Conservation (phyloP, 2,797 vertebrate species). For the Semaprochilodus insignis region DNA sequence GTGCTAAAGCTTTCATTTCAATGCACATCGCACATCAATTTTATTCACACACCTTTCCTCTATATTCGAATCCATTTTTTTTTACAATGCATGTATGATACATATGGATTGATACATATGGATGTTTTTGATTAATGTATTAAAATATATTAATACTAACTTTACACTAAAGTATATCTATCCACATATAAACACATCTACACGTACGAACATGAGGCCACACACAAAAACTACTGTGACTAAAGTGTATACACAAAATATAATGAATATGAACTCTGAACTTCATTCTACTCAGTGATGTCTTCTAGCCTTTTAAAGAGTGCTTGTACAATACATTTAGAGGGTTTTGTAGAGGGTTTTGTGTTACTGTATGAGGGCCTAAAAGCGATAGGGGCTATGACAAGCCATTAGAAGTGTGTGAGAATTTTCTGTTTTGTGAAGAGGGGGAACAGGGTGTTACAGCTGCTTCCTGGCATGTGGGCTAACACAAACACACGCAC, state of each 20-base stretch:
- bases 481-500: constrained; percentile 24
- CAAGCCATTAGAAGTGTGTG: constrained; percentile 12
- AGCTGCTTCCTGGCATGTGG: constrained; percentile 58
- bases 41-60: too few species aligned
- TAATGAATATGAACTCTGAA: too few species aligned
- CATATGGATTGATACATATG: too few species aligned
- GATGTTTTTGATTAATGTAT: too few species aligned
- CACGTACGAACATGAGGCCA: background rate
- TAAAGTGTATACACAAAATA: background rate
- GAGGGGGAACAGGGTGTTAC: constrained; percentile 1
- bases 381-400: background rate
- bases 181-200: background rate
- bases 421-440: constrained; percentile 16
- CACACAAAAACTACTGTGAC: background rate
- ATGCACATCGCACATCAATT: too few species aligned
- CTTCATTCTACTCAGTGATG: background rate
- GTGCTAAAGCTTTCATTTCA: too few species aligned
- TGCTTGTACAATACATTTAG: background rate
- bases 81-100: too few species aligned
- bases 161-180: background rate
- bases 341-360: background rate
- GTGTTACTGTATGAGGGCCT: background rate
- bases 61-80: too few species aligned
- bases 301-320: background rate
- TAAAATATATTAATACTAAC: too few species aligned